Evolutionary conservation across 2,113 vertebrate genomes (phyloP).

Genomic region (Microcebus tavaratra): DNA sequence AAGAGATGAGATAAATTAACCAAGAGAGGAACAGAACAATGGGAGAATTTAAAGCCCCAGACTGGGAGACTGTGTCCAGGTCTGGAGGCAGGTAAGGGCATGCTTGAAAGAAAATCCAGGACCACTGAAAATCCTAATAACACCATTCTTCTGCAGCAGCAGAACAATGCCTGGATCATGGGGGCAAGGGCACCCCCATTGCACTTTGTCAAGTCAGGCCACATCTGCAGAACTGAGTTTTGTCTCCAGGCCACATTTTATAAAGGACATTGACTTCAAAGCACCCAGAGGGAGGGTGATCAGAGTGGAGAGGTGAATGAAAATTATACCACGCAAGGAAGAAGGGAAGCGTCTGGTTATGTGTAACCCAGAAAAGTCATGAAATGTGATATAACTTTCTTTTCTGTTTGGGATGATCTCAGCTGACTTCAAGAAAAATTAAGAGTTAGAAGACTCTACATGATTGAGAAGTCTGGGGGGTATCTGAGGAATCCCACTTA

Average conservation of each 20-base stretch:
- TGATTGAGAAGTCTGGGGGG: background rate
- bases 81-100: background rate
- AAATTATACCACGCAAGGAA: background rate
- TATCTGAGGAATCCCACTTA: background rate
- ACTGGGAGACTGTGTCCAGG: background rate
- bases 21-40: background rate
- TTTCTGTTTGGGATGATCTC: background rate
- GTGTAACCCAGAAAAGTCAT: background rate
- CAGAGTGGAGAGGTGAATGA: background rate
- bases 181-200: background rate
- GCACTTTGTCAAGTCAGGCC: background rate
- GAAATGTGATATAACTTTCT: background rate
- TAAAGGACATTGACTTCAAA: background rate
- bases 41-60: background rate
- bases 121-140: background rate
- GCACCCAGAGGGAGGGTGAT: background rate
- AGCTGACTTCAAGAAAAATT: background rate
- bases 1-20: background rate
- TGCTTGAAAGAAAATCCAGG: background rate
- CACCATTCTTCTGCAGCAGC: background rate
- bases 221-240: background rate
- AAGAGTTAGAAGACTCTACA: background rate
- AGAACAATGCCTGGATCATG: background rate
- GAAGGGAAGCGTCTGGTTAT: background rate
- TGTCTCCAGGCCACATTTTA: background rate